Conservation (phyloP, 2,888 invertebrate genomes). For the Keiferia lycopersicella region DNA sequence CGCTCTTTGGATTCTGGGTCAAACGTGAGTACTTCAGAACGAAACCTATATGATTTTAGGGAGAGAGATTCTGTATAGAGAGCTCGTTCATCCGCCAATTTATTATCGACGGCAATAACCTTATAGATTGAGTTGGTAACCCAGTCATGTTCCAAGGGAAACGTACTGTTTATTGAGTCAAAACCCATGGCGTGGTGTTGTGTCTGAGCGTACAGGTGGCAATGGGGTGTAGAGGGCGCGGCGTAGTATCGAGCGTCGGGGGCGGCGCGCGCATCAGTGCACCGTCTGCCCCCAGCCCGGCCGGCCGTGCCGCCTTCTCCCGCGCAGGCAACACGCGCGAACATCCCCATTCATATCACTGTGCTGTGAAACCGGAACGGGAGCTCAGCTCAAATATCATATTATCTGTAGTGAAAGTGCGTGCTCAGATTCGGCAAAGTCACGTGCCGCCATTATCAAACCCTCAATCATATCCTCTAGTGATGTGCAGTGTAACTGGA, state of each 20-base stretch:
- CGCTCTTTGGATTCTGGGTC: not conserved
- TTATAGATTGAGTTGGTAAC: not conserved
- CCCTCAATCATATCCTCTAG: conserved; percentile 14
- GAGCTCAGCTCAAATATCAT: conserved; percentile 29
- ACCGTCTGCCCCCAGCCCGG: conserved; percentile 55
- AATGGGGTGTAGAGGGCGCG: conserved; percentile 68
- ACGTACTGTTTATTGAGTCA: conserved; percentile 40
- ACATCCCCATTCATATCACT: conserved; percentile 13
- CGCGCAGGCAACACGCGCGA: conserved; percentile 29
- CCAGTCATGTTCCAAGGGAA: conserved; percentile 18
- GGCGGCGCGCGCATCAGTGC: conserved; percentile 66
- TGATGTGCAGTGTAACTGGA: conserved; percentile 18
- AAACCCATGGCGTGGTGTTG: conserved; percentile 69
- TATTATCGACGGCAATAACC: too few relatives aligned
- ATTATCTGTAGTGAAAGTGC: conserved; percentile 29
- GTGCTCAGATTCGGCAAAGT: not conserved
- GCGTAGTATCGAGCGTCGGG: conserved; percentile 57
- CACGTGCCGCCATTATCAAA: conserved; percentile 11
- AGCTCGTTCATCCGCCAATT: too few relatives aligned
- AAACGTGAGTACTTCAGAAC: conserved; percentile 16
- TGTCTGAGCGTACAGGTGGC: conserved; percentile 78
- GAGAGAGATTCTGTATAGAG: not conserved
- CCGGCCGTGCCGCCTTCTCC: conserved; percentile 53
- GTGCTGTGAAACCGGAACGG: conserved; percentile 22
- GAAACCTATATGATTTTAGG: not conserved